Evolutionary conservation across 2,113 vertebrate genomes (phyloP).

Genomic region (Butorides virescens): DNA sequence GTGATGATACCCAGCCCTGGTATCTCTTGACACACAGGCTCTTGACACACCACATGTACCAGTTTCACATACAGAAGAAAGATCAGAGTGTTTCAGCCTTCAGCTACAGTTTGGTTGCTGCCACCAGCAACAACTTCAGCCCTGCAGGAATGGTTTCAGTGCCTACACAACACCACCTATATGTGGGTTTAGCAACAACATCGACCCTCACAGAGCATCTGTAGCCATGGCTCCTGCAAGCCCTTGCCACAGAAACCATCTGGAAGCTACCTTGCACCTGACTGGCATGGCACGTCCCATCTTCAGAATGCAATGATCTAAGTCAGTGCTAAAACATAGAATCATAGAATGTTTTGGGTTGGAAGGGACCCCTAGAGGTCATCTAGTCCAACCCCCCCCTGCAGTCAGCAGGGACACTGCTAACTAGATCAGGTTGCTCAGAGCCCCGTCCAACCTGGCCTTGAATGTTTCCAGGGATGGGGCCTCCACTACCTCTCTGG

Average conservation of each 20-base stretch:
- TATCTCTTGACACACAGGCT: neutral
- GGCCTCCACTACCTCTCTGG: no score
- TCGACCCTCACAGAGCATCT: fast-evolving
- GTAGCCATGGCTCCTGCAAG: fast-evolving
- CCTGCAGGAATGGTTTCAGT: neutral
- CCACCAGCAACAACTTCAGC: neutral
- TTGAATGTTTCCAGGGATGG: no score
- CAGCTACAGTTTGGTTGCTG: neutral
- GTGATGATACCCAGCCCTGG: neutral
- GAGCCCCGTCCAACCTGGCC: no score
- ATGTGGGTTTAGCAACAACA: fast-evolving
- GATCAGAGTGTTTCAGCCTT: neutral
- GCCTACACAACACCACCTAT: neutral
- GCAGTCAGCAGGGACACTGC: no score
- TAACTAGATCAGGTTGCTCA: no score
- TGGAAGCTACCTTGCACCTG: neutral
- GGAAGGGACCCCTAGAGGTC: no score
- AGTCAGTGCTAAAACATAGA: neutral
- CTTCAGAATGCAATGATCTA: neutral
- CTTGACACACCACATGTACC: neutral
- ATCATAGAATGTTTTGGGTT: no score
- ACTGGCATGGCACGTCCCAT: neutral
- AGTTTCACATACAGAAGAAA: neutral
- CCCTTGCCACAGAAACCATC: neutral
- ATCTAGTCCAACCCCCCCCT: no score